Base-by-base conservation (phyloP, 1,140 invertebrate species). In the Zaprionus lachaisei region DNA sequence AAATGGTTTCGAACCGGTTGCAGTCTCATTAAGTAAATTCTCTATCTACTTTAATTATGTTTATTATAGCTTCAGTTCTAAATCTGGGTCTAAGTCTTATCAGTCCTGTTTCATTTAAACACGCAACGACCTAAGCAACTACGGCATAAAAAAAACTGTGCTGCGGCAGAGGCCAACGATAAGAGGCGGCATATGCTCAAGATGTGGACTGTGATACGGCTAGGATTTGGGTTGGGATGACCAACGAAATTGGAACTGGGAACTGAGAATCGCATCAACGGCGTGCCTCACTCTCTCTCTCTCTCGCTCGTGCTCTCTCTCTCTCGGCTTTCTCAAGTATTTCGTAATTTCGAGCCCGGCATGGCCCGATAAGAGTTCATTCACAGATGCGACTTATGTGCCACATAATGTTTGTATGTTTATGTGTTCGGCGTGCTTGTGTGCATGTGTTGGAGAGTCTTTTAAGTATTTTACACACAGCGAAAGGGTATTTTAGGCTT, bases 331-430 rank as follows among this genome's bases (percentile, higher is more conserved):
- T 26, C 56, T 55, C 49, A 73, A 74, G 72, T 79, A 84, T 84
- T 89, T 90, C 72, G 80, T 84, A 84, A 81, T 84, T 80, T 75
- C 54, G 64, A 73, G 56, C 64, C 15, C 34, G 64, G 28, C 64
- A 49, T 65, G 47, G 15, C 24, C 58, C 79, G 85, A 89, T 90
- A 89, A 89, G 85, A 90, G 84, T 90, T 89, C 84, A 84, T 90
- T 90, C 84, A 89, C 84, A 90, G 84, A 89, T 58, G 56, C 51
- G 51, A 57, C 68, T 65, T 49, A 38, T n/a, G 41, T 54, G 44
- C 11, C 47, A 68, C 57, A 68, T 54, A 28, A 15, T 37, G 28
- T 34, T 26, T 66, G 28, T 62, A 14, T 47, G 26, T 54, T 26
- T 62, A 6, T 69, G 28, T 47, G 5, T 58, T n/a, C 17, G 55